Evolutionary conservation across 2,113 vertebrate genomes (phyloP).

Genomic region (Xiphias gladius): DNA sequence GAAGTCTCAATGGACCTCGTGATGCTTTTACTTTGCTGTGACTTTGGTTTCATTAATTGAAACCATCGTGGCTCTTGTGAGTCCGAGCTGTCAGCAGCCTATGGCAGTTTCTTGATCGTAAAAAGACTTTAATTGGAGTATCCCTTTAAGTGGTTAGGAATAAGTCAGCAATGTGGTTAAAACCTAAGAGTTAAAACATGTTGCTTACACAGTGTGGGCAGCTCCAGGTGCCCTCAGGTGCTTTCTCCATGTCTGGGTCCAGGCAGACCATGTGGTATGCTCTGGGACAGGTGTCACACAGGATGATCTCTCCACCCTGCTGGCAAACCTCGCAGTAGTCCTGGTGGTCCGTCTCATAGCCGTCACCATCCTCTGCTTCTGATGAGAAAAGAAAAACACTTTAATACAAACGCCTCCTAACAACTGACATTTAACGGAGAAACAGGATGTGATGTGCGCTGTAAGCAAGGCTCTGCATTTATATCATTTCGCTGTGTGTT

Average conservation of each 20-base stretch:
- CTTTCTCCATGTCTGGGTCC: conserved; percentile 99
- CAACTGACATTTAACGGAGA: neutral
- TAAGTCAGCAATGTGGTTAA: neutral
- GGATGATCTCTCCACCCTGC: conserved; percentile 98
- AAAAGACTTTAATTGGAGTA: no score
- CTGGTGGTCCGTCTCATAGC: conserved; percentile 99
- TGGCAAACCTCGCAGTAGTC: conserved; percentile 99
- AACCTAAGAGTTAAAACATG: neutral
- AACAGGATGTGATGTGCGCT: neutral
- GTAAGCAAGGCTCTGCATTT: neutral
- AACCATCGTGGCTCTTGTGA: no score
- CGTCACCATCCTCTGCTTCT: conserved; percentile 93
- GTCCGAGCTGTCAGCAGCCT: no score
- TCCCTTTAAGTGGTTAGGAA: neutral
- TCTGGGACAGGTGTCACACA: conserved; percentile 97
- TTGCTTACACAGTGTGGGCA: conserved; percentile 95
- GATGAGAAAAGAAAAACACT: conserved; percentile 10
- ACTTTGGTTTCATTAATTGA: no score
- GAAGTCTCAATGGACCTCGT: no score
- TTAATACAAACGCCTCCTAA: no score
- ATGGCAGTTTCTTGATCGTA: no score
- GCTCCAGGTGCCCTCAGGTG: conserved; percentile 99
- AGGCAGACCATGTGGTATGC: conserved; percentile 99
- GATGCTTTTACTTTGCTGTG: no score
- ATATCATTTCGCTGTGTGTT: neutral